Percentiles rank a stretch among this genome's conserved stretches.
phyloP scores from a whole-genome alignment of 2,888 invertebrate genomes.

The Megaustenia siamemsis region DNA sequence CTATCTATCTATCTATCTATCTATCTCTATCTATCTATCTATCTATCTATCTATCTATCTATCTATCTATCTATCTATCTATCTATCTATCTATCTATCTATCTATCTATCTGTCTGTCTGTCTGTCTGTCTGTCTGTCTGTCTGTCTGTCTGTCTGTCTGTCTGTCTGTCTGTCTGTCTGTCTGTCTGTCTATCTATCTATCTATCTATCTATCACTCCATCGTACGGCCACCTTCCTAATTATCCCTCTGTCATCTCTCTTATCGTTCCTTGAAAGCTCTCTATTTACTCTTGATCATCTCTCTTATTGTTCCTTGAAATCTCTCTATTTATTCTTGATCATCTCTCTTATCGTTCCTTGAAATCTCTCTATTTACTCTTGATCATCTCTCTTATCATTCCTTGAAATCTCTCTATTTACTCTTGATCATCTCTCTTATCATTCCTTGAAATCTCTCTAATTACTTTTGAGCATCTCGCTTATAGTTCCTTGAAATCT shows the following conservation, averaged over 20 bases:
- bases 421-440: too few relatives aligned
- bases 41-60: constrained; percentile 16
- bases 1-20: constrained; percentile 26
- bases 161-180: background rate
- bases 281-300: too few relatives aligned
- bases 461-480: background rate
- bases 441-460: too few relatives aligned
- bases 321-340: too few relatives aligned
- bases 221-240: background rate
- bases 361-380: too few relatives aligned
- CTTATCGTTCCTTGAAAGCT: too few relatives aligned
- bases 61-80: background rate
- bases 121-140: background rate
- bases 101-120: constrained; percentile 12
- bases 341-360: too few relatives aligned
- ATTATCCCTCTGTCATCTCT: background rate
- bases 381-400: too few relatives aligned
- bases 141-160: constrained; percentile 11
- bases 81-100: constrained; percentile 10
- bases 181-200: too few relatives aligned
- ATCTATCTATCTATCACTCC: too few relatives aligned
- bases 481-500: background rate
- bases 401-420: too few relatives aligned
- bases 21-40: constrained; percentile 31
- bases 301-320: too few relatives aligned